Evolutionary conservation across 2,888 invertebrate genomes (phyloP).

Genomic region (Ashinkailepas kermadecensis): DNA sequence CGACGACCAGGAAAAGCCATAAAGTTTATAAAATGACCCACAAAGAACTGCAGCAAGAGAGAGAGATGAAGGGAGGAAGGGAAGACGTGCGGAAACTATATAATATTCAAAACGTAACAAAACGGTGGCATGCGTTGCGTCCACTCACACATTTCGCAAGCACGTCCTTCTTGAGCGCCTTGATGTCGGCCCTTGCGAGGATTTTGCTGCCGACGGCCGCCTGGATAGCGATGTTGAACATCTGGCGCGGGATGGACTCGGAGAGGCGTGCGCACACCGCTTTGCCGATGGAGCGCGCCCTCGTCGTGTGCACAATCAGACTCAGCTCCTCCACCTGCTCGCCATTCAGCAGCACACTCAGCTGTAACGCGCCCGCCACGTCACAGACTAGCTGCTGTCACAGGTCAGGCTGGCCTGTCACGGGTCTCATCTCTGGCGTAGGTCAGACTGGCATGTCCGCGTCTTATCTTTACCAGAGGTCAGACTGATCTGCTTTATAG

Average conservation of each 20-base stretch:
- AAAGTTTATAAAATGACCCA: too few species aligned
- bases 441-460: too few species aligned
- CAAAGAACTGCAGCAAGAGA: too few species aligned
- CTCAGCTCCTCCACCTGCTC: constrained; percentile 72
- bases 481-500: too few species aligned
- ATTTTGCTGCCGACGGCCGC: constrained; percentile 70
- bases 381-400: not conserved
- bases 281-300: constrained; percentile 57
- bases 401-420: too few species aligned
- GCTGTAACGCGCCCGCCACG: constrained; percentile 44
- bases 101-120: too few species aligned
- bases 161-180: constrained; percentile 84
- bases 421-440: too few species aligned
- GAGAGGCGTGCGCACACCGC: constrained; percentile 65
- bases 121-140: too few species aligned
- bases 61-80: too few species aligned
- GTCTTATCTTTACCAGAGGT: too few species aligned
- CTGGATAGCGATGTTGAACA: constrained; percentile 78
- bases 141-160: constrained; percentile 62
- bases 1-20: too few species aligned
- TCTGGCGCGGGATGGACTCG: constrained; percentile 80
- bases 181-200: constrained; percentile 74
- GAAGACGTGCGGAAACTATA: too few species aligned
- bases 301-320: constrained; percentile 65
- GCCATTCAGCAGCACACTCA: constrained; percentile 72